Evolutionary conservation across 2,797 vertebrate species (phyloP).

Genomic region (Eidolon dupreanum): DNA sequence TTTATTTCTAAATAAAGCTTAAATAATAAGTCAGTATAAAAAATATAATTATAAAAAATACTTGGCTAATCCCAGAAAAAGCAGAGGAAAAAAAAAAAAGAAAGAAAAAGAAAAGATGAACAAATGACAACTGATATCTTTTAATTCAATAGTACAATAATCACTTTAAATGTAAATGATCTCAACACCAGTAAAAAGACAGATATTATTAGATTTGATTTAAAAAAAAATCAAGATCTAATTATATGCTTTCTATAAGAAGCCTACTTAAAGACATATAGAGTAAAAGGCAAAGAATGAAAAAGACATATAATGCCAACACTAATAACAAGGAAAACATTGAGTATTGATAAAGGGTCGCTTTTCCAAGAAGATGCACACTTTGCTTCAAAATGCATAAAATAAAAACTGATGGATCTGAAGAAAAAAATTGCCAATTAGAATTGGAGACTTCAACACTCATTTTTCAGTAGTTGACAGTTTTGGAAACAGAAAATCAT

Average conservation of each 20-base stretch:
- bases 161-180: not conserved
- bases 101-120: not conserved
- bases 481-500: not conserved
- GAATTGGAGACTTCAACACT: not conserved
- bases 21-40: not conserved
- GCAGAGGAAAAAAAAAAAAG: not conserved
- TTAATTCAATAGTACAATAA: not conserved
- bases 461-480: not conserved
- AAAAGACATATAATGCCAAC: not conserved
- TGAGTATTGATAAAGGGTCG: not conserved
- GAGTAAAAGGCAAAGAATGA: not conserved
- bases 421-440: not conserved
- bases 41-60: not conserved
- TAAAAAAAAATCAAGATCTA: not conserved
- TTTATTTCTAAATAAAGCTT: not conserved
- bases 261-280: not conserved
- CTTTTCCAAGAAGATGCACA: not conserved
- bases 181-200: not conserved
- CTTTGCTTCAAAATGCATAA: not conserved
- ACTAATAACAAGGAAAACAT: not conserved
- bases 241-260: not conserved
- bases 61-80: not conserved
- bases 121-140: not conserved
- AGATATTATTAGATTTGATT: not conserved
- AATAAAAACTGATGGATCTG: not conserved